These are phyloP conservation scores for Montipora foliosa DNA, from an alignment of 64 coral and sea anemone species.

Conservation along the genomic window DNA sequence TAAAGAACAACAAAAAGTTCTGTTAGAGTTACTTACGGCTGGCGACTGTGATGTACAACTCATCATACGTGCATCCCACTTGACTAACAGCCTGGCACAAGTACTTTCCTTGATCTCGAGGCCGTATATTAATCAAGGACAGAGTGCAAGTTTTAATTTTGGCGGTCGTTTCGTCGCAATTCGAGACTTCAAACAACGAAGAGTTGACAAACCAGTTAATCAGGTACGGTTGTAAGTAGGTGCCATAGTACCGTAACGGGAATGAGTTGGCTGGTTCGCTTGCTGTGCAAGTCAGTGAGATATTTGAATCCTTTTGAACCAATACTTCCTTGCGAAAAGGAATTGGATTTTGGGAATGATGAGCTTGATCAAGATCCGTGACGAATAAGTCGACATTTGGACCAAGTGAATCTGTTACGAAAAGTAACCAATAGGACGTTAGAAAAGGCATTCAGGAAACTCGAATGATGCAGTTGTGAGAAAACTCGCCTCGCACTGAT, in stretches of 20 bases:
- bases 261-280: neutral
- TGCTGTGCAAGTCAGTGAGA: constrained; percentile 8
- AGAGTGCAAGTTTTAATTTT: constrained; percentile 6
- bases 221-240: neutral
- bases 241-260: neutral
- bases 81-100: constrained; percentile 6
- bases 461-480: too few relatives aligned
- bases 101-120: neutral
- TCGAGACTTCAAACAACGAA: neutral
- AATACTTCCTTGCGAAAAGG: neutral
- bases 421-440: neutral
- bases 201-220: constrained; percentile 27
- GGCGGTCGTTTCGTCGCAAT: constrained; percentile 3
- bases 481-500: too few relatives aligned
- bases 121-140: neutral
- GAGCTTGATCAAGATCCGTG: neutral
- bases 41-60: neutral
- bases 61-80: neutral
- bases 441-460: too few relatives aligned
- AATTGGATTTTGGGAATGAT: neutral
- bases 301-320: neutral
- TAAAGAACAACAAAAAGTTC: too few relatives aligned
- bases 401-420: neutral
- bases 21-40: neutral
- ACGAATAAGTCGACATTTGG: neutral